A percentile compares a stretch with the other conserved stretches of the same genome.
Evolutionary conservation across 2,888 invertebrate genomes (phyloP).

Genomic region (Synanthedon tipuliformis): DNA sequence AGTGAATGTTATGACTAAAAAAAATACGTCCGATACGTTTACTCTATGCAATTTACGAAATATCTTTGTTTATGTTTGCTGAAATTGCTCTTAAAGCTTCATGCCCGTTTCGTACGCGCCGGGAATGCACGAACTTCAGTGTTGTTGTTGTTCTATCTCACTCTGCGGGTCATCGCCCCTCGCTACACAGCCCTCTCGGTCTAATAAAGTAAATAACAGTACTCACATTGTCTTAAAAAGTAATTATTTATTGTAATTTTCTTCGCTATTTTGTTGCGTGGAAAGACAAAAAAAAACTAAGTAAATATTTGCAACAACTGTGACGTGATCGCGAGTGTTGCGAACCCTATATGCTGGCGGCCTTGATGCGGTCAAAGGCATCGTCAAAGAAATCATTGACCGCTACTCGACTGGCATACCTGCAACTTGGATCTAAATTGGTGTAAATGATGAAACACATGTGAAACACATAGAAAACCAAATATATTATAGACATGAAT

Average conservation of each 20-base stretch:
- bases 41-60: too few species aligned
- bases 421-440: slow-evolving; percentile 40
- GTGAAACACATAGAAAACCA: too few species aligned
- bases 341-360: slow-evolving; percentile 44
- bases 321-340: slow-evolving; percentile 21
- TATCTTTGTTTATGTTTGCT: too few species aligned
- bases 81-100: background rate
- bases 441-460: too few species aligned
- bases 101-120: background rate
- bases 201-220: slow-evolving; percentile 46
- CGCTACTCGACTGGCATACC: slow-evolving; percentile 24
- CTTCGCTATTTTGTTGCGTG: background rate
- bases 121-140: slow-evolving; percentile 55
- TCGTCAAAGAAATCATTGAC: slow-evolving; percentile 50
- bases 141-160: slow-evolving; percentile 65
- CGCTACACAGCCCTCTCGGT: slow-evolving; percentile 54
- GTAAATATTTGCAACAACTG: background rate
- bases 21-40: too few species aligned
- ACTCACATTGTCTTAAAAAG: slow-evolving; percentile 15
- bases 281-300: background rate
- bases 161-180: slow-evolving; percentile 57
- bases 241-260: background rate
- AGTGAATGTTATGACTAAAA: too few species aligned
- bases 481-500: too few species aligned
- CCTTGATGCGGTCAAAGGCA: slow-evolving; percentile 61